These are phyloP conservation scores for Cerastis rubricosa DNA, from an alignment of 2,888 invertebrate genomes.

Conservation along the genomic window DNA sequence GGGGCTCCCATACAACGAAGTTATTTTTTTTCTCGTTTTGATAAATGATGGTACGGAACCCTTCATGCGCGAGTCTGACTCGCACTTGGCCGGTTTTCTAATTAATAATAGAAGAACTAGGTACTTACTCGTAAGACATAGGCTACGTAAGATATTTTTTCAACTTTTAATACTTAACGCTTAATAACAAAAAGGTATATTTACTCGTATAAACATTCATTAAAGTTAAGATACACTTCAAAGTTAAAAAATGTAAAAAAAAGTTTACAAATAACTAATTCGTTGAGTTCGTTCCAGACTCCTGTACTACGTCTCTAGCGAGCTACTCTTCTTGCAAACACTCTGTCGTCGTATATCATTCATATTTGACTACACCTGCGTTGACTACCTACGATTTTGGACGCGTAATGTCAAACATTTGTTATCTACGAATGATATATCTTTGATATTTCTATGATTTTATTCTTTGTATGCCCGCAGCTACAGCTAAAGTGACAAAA, in stretches of 20 bases:
- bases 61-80: too few species aligned
- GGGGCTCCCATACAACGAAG: too few species aligned
- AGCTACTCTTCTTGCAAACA: slow-evolving; percentile 46
- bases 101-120: too few species aligned
- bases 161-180: neutral
- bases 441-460: neutral
- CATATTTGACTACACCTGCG: slow-evolving; percentile 76
- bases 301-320: slow-evolving; percentile 20
- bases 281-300: slow-evolving; percentile 18
- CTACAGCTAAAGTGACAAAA: neutral
- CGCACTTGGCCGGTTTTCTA: too few species aligned
- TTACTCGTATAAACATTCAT: neutral
- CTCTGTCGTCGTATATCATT: slow-evolving; percentile 72
- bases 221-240: neutral
- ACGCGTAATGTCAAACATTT: slow-evolving; percentile 43
- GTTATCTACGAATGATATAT: neutral
- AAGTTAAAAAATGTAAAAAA: neutral
- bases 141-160: neutral
- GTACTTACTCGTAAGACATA: too few species aligned
- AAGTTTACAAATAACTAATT: neutral
- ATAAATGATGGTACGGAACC: too few species aligned
- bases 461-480: neutral
- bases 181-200: neutral
- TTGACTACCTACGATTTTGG: slow-evolving; percentile 57
- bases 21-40: too few species aligned